Percentiles rank a stretch among this genome's conserved stretches.
phyloP scores from a whole-genome alignment of 2,888 invertebrate species.

The Oegoconia quadripuncta region DNA sequence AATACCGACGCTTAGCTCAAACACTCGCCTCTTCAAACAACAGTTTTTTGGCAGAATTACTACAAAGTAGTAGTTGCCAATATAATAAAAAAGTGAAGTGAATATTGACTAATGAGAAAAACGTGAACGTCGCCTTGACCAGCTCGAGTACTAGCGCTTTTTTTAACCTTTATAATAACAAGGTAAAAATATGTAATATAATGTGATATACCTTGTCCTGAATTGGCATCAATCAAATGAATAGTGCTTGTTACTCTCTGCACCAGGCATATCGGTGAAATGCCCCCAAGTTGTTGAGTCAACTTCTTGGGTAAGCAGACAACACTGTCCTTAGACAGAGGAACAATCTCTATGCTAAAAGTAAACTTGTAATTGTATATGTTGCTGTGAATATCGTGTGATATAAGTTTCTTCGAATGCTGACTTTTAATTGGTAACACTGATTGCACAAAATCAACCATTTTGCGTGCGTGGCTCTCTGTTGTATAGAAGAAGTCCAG shows the following conservation, averaged over 20 bases:
- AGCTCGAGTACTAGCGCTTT: not conserved
- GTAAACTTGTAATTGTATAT: constrained; percentile 98
- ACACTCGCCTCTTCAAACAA: too few relatives aligned
- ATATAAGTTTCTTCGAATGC: constrained; percentile 96
- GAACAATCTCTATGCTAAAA: constrained; percentile 96
- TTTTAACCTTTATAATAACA: not conserved
- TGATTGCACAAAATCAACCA: constrained; percentile 94
- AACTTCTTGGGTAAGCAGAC: constrained; percentile 93
- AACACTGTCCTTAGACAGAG: constrained; percentile 95
- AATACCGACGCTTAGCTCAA: too few relatives aligned
- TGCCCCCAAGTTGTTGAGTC: constrained; percentile 91
- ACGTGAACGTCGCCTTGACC: not conserved
- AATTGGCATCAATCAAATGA: constrained; percentile 94
- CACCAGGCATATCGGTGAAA: constrained; percentile 93
- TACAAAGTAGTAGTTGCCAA: too few relatives aligned
- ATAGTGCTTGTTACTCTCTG: constrained; percentile 92
- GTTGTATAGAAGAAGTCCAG: constrained; percentile 96
- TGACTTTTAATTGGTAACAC: constrained; percentile 93
- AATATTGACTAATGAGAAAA: not conserved
- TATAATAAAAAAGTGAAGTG: too few relatives aligned
- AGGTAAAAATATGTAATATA: not conserved
- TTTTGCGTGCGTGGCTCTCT: constrained; percentile 94
- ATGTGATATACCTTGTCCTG: constrained; percentile 85
- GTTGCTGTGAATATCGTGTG: constrained; percentile 98
- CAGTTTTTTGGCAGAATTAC: too few relatives aligned